phyloP scores from a whole-genome alignment of 2,113 vertebrate genomes.

The Dolichallabes microphthalmus region DNA sequence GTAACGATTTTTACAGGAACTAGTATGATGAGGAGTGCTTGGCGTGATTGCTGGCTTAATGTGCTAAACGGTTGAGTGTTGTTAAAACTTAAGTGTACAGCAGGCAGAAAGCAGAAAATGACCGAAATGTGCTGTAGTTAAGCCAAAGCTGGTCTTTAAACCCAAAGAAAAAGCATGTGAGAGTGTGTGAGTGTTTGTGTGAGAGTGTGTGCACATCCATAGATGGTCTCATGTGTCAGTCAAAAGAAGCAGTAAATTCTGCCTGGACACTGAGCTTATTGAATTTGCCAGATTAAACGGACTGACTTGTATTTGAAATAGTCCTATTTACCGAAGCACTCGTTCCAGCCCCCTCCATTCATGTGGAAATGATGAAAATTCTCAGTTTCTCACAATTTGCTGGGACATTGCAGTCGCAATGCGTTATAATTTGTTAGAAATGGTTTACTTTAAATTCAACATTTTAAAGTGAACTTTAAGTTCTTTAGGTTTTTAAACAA shows the following conservation, averaged over 20 bases:
- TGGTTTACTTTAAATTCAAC: neutral
- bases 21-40: neutral
- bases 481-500: neutral
- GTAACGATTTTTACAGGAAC: neutral
- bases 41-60: neutral
- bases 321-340: neutral
- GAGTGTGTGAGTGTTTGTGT: neutral
- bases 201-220: neutral
- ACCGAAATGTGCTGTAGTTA: neutral
- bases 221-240: neutral
- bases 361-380: neutral
- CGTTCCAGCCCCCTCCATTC: neutral
- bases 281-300: neutral
- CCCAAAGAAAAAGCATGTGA: neutral
- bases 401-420: neutral
- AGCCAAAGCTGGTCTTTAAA: neutral
- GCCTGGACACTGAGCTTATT: constrained; percentile 6
- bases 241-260: neutral
- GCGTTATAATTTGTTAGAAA: too few species aligned
- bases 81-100: neutral
- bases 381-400: neutral
- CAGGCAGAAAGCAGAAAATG: neutral
- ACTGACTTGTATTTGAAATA: neutral
- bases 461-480: neutral
- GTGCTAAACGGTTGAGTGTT: neutral